phyloP scores from a whole-genome alignment of 2,888 invertebrate species.

The Yponomeuta cagnagella region DNA sequence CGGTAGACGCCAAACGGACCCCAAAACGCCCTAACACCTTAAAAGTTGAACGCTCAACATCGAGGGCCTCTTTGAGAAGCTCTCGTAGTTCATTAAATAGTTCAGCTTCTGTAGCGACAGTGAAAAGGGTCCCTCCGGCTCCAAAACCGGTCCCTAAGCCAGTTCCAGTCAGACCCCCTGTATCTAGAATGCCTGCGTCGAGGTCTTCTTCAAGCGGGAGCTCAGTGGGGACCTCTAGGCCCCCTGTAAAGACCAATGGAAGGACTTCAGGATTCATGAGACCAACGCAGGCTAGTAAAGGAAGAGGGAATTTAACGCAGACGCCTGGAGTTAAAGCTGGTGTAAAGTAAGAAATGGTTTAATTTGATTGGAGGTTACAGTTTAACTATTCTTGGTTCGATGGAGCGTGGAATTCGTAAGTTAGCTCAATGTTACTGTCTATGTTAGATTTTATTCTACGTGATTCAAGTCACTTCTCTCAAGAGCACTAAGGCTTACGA shows the following conservation, averaged over 20 bases:
- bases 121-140: constrained; percentile 79
- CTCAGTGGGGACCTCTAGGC: constrained; percentile 67
- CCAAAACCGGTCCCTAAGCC: constrained; percentile 64
- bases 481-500: too few relatives aligned
- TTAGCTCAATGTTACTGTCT: too few relatives aligned
- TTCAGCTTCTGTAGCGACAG: constrained; percentile 86
- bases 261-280: constrained; percentile 85
- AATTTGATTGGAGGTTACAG: neutral
- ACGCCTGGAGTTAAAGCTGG: constrained; percentile 48
- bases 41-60: constrained; percentile 85
- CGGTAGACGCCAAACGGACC: constrained; percentile 47
- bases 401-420: too few relatives aligned
- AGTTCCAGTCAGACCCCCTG: constrained; percentile 66
- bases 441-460: too few relatives aligned
- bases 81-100: constrained; percentile 90
- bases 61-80: constrained; percentile 86
- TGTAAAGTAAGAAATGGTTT: constrained; percentile 42
- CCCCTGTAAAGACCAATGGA: constrained; percentile 49
- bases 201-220: constrained; percentile 67
- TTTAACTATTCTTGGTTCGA: too few relatives aligned
- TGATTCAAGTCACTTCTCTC: too few relatives aligned
- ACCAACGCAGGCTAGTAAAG: constrained; percentile 89
- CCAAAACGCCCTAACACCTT: constrained; percentile 55
- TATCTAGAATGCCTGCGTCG: constrained; percentile 61
- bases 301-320: constrained; percentile 70